Evolutionary conservation across 2,113 vertebrate genomes (phyloP).

Genomic region (Centropristis striata): DNA sequence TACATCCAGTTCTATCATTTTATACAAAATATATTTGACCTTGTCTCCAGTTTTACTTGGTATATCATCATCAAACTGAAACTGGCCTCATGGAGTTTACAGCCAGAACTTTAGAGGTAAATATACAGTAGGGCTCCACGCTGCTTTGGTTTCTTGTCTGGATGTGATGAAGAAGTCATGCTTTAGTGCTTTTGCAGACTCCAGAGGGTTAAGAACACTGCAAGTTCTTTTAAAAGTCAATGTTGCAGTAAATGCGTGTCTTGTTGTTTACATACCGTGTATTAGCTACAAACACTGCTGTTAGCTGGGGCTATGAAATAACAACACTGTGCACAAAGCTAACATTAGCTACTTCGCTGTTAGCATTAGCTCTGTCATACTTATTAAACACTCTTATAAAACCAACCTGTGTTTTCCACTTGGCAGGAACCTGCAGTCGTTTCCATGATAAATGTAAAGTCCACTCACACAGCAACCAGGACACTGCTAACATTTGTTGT

Average conservation of each 20-base stretch:
- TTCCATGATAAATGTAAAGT: slow-evolving; percentile 35
- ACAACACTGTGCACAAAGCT: neutral
- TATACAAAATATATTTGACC: too few relatives aligned
- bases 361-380: neutral
- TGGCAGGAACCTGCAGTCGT: neutral
- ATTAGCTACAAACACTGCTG: neutral
- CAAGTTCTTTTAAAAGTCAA: neutral
- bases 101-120: too few relatives aligned
- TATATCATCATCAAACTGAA: too few relatives aligned
- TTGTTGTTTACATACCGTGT: neutral
- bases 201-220: too few relatives aligned
- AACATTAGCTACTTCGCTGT: neutral
- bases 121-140: too few relatives aligned
- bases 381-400: neutral
- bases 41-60: too few relatives aligned
- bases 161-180: too few relatives aligned
- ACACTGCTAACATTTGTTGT: neutral
- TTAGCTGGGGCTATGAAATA: slow-evolving; percentile 22
- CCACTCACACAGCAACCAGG: neutral
- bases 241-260: neutral
- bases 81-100: too few relatives aligned
- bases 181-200: neutral
- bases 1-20: too few relatives aligned
- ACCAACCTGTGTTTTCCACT: slow-evolving; percentile 63
- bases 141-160: too few relatives aligned